These are phyloP conservation scores for Rotaria macrura DNA, from an alignment of 2,888 invertebrate genomes.

Conservation along the genomic window DNA sequence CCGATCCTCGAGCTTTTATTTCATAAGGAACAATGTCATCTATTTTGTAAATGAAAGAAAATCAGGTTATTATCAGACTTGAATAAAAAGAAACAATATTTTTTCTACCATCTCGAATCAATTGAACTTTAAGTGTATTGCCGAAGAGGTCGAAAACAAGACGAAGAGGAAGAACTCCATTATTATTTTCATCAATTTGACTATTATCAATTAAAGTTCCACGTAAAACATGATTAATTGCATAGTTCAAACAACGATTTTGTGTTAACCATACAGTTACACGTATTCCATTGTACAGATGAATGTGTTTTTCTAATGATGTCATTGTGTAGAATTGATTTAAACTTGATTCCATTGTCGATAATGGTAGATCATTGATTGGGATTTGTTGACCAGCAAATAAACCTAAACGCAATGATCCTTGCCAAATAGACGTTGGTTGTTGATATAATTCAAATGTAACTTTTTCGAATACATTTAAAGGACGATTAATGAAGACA, in stretches of 20 bases:
- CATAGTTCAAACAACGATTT: constrained; percentile 22
- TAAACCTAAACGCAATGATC: background rate
- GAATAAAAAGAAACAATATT: no score
- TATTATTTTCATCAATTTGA: background rate
- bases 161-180: background rate
- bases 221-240: constrained; percentile 25
- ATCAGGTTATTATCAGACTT: background rate
- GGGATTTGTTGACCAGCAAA: background rate
- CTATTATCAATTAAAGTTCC: constrained; percentile 22
- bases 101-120: constrained; percentile 44
- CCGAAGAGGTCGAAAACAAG: constrained; percentile 49
- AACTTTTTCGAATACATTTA: background rate
- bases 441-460: background rate
- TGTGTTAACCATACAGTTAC: constrained; percentile 25
- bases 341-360: background rate
- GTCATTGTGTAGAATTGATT: background rate
- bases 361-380: background rate
- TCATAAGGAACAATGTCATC: constrained; percentile 48
- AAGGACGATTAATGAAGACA: background rate
- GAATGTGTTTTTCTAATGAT: background rate
- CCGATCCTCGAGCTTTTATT: constrained; percentile 47
- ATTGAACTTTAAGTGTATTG: constrained; percentile 43
- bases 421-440: background rate
- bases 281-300: constrained; percentile 19
- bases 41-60: background rate